Evolutionary conservation across 2,888 invertebrate species (phyloP).

Genomic region (Leptinotarsa haldemani): DNA sequence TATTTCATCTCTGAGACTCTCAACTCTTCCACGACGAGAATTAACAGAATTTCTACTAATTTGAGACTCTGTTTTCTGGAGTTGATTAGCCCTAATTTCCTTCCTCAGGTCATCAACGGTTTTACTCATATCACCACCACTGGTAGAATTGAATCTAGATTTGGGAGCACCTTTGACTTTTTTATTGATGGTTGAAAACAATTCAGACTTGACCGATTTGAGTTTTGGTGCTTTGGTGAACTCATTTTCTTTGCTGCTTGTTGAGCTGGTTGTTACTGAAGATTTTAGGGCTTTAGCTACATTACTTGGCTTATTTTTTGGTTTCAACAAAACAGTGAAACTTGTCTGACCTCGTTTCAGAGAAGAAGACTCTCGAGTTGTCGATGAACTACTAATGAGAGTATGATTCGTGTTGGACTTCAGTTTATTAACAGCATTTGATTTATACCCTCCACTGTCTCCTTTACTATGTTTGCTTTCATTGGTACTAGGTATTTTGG

Average conservation of each 20-base stretch:
- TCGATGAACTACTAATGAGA: conserved; percentile 12
- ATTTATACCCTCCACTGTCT: not conserved
- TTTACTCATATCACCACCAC: conserved; percentile 14
- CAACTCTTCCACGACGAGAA: conserved; percentile 25
- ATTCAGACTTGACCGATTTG: conserved; percentile 27
- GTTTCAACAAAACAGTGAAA: not conserved
- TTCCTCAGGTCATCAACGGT: conserved; percentile 27
- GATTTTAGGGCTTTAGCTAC: not conserved
- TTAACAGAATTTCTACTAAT: not conserved
- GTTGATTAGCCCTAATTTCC: conserved; percentile 31
- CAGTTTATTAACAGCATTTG: not conserved
- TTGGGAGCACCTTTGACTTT: not conserved
- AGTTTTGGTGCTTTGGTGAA: not conserved
- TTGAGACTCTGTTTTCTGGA: conserved; percentile 1
- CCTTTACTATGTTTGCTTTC: not conserved
- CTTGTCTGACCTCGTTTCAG: not conserved
- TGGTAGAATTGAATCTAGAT: conserved; percentile 4
- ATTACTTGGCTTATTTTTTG: not conserved
- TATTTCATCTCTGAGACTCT: conserved; percentile 34
- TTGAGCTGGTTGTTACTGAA: not conserved
- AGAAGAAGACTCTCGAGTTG: not conserved
- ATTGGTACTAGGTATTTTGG: not conserved
- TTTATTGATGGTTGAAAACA: conserved; percentile 18
- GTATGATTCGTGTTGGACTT: conserved; percentile 4
- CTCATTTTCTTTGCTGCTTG: conserved; percentile 20